Percentiles rank a stretch among this genome's conserved stretches.
These are phyloP conservation scores for Gopherus evgoodei DNA, from an alignment of 2,113 vertebrate genomes.

Conservation along the genomic window DNA sequence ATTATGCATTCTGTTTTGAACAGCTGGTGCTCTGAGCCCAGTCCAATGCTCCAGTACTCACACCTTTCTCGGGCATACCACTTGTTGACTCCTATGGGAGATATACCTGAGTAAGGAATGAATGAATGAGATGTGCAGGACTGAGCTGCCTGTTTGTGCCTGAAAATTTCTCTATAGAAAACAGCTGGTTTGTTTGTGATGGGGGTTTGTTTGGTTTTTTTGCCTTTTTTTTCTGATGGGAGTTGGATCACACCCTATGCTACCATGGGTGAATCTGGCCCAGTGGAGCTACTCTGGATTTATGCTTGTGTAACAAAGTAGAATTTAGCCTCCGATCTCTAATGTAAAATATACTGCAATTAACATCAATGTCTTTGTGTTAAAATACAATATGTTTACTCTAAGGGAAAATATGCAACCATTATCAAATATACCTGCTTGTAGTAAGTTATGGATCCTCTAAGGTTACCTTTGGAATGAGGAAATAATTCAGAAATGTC, in stretches of 20 bases:
- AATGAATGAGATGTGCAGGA: rapidly evolving
- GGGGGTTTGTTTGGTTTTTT: too few relatives aligned
- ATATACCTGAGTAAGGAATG: neutral
- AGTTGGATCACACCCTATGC: neutral
- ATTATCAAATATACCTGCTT: neutral
- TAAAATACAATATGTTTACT: neutral
- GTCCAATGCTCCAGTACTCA: neutral
- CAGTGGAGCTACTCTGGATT: neutral
- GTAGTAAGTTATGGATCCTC: rapidly evolving
- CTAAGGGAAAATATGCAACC: neutral
- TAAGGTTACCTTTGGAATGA: neutral
- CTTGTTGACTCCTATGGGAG: neutral
- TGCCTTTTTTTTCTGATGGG: neutral
- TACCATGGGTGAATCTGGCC: neutral
- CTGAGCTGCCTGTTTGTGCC: neutral
- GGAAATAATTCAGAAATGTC: neutral
- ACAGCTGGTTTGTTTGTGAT: neutral
- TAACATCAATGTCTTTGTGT: neutral
- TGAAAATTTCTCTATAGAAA: neutral
- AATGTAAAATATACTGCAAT: neutral
- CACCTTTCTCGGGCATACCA: neutral
- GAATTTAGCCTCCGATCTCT: neutral
- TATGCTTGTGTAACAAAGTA: neutral
- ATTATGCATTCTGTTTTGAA: neutral
- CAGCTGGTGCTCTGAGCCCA: neutral